Base-by-base conservation (phyloP, 1,140 invertebrate genomes). In the Euura saliciscinereae region DNA sequence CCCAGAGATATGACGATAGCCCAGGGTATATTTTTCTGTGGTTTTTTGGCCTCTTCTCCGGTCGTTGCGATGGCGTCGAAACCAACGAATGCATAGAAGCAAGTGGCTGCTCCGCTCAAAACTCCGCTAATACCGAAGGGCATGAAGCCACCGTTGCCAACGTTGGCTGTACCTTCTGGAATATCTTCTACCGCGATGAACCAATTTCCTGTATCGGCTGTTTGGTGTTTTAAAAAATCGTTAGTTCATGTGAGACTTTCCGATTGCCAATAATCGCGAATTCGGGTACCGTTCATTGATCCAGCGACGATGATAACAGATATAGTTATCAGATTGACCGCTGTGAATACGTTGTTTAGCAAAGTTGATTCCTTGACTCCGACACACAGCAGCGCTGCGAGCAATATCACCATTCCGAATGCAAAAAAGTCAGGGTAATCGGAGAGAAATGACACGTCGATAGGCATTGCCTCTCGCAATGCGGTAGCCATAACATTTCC, bases 81-180 rank as follows among this genome's bases (percentile, higher is more conserved):
- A 71, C 95, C 95, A 76, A 97, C 95, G 77, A 97, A 97, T 7
- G 94, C 96, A 83, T 96, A 98, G 83, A 98, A 98, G 84, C 96
- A 97, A 7, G 93, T 94, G 0, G 95, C 95, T 6, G 96, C 95
- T 1, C 96, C 96, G 65, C 90, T 90, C 69, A 96, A 92, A 28
- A 95, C 91, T 6, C 96, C 96, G 3, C 89, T 87, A 10, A 96
- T 81, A 0, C 95, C 96, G 82, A 91, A 97, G 0, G 96, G 96
- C 7, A 92, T 90, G 83, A 97, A 97, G 4, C 95, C 95, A 4
- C 95, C 95, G 3, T 79, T 80, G 6, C 94, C 94, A 80, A 45
- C 85, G 84, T 7, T 76, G 28, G 79, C 70, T 0, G 75, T 90
- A 66, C 91, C 87, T 2, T 87, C 82, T 28, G 89, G 88, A 0